Base-by-base conservation (phyloP, 2,888 invertebrate genomes). In the Choreutis nemorana region DNA sequence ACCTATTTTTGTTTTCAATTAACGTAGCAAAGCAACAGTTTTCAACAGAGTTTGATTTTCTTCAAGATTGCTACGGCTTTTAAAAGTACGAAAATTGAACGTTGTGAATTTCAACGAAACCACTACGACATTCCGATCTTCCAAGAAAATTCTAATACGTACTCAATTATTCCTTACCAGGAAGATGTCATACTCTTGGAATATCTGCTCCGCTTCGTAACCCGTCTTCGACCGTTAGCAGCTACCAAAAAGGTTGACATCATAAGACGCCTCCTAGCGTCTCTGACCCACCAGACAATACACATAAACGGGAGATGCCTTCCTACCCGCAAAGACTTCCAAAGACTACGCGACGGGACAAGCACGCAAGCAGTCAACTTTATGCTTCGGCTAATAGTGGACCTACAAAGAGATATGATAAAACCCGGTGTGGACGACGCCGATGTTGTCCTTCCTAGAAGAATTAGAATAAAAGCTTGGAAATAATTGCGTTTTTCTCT, bases 191-290 rank as follows among this genome's bases (percentile, higher is more conserved):
- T 84, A 49, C 78, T 89, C 1, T 50, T 89, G n/a, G 90, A 90
- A 54, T 90, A 90, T 55, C 51, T 90, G 4, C 60, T 89, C 6
- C 82, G 87, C 36, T 88, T 90, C 50, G 60, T 89, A 15, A 82
- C 81, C 4, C 84, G 88, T 31, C 64, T 90, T 2, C 81, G 85
- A 21, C 86, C 87, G 1, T 67, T 86, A 32, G 75, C 81, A 2
- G 77, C 82, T 15, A 81, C 81, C 34, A 81, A 81, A 35, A 83
- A 84, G 45, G 75, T 82, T 16, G 78, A 84, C 34, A 67, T 90
- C 3, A 60, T 87, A 28, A 84, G 83, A 48, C 79, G 89, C 14
- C 56, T 90, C 10, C 67, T 87, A 15, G 87, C 86, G 2, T 81
- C 87, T 2, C 55, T 89, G 4, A 85, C 87, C 0, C 89, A 90